Base-by-base conservation (phyloP, 2,797 vertebrate species). In the Mareca penelope region DNA sequence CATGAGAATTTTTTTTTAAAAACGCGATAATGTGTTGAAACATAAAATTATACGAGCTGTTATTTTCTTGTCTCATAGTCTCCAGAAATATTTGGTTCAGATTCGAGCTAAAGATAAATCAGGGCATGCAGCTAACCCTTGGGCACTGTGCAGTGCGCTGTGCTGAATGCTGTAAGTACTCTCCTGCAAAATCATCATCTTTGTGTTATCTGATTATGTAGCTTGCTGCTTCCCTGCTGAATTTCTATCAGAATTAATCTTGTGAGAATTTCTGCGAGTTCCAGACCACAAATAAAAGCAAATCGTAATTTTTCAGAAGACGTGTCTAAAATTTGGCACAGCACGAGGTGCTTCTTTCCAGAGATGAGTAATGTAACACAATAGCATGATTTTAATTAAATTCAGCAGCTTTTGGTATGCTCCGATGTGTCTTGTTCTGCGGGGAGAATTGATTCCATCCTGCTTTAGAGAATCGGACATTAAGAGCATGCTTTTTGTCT, bases 341-440 rank as follows among this genome's bases (percentile, higher is more conserved):
- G 31, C 3, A 0, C 8, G 85, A 88, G 89, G 50, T 6, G 28
- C 83, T 80, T 16, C 94, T 96, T 96, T 80, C 91, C 94, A 97
- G 94, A 53, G 80, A 96, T 96, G 95, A 96, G 92, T 85, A 88
- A 95, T 71, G 85, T 31, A 92, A 84, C 77, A 60, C 75, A 71
- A 84, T 39, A 79, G 89, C 70, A 48, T 46, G 92, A 89, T 92
- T 91, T 94, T 93, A 91, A 95, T 97, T 93, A 77, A 87, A 64
- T 94, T 90, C 94, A 91, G 91, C 82, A 64, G 94, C 73, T 94
- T 95, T 94, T 92, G 95, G 68, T 95, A 28, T 82, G 86, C 81
- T 92, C 84, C 7, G 1, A 4, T 87, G 84, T 81, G 31, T 37
- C 85, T 92, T 60, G 60, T 77, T 90, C 85, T 91, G 68, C 55